These are phyloP conservation scores for Myxocyprinus asiaticus DNA, from an alignment of 2,113 vertebrate genomes.

Conservation along the genomic window DNA sequence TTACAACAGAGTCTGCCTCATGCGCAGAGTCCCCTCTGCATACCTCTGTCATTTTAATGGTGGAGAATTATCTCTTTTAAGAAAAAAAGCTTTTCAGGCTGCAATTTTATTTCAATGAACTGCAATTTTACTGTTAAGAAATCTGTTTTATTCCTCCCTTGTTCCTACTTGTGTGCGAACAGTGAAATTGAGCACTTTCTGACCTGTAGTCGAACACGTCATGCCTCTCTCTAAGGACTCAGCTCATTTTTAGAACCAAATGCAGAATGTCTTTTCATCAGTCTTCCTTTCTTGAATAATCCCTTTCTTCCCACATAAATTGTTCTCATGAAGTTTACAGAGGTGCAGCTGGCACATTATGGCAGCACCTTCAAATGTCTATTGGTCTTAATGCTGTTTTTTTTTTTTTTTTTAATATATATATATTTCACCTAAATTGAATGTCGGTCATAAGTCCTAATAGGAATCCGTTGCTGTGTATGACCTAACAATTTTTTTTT, in stretches of 20 bases:
- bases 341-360: conserved; percentile 52
- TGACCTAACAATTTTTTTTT: conserved; percentile 28
- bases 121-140: conserved; percentile 51
- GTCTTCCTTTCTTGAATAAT: conserved; percentile 58
- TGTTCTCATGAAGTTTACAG: conserved; percentile 62
- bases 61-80: conserved; percentile 53
- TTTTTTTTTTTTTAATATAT: conserved; percentile 50
- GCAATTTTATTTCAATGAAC: conserved; percentile 57
- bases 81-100: conserved; percentile 53
- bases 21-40: conserved; percentile 37
- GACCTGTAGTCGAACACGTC: conserved; percentile 54
- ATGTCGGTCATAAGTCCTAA: conserved; percentile 50
- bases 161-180: conserved; percentile 67
- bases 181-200: conserved; percentile 78
- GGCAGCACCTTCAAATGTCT: conserved; percentile 54
- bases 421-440: conserved; percentile 60
- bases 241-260: conserved; percentile 46
- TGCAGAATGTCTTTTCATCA: conserved; percentile 41
- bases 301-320: conserved; percentile 32
- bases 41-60: conserved; percentile 62
- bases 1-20: conserved; percentile 61
- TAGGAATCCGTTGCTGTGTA: conserved; percentile 38
- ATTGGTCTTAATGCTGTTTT: conserved; percentile 56
- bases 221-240: conserved; percentile 58
- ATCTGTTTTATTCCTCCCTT: conserved; percentile 6